Evolutionary conservation across 1,140 invertebrate genomes (phyloP), one percentile per base, ranked within the genome.

Genomic region (Marisa cornuarietis): DNA sequence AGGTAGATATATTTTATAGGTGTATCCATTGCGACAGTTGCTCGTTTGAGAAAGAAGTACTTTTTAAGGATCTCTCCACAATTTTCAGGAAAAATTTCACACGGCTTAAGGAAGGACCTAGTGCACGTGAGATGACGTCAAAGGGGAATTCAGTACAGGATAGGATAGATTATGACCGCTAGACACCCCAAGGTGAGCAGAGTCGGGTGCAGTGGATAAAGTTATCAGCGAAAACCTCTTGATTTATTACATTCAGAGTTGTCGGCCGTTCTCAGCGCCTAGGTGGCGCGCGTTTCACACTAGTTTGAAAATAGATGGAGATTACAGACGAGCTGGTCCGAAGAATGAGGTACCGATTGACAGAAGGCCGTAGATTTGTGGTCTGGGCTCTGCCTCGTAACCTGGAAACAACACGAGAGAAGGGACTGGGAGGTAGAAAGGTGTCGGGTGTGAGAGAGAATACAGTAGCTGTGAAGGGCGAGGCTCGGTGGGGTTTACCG

Each of bases 221-320:
- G 65, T 68, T 68, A 68, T 68, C 65, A 68, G 65, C 65, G 11
- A 68, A 13, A 68, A 68, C 13, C 22, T 22, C n/a, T 9, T 68
- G 65, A 68, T 68, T 68, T 68, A 68, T 68, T 24, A 31, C n/a
- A n/a, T 11, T 22, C 65, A 68, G 65, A 24, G 65, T 68, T 31
- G 65, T 31, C 65, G 65, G 13, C 65, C 11, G 26, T 31, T 31
- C 22, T 31, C 65, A 68, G n/a, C 22, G n/a, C 26, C 2, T 31
- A 31, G n/a, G 65, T 31, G 26, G 65, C n/a, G n/a, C 65, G 65
- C 65, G 65, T 68, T 68, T 68, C 65, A 68, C 65, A 68, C 65
- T 11, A 11, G 26, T n/a, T 31, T n/a, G 65, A 68, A 68, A 68
- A 68, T 68, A 68, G 65, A 13, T 68, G 65, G 65, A 68, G 65